phyloP scores from a whole-genome alignment of 2,888 invertebrate species.

The Teleiodes luculella region DNA sequence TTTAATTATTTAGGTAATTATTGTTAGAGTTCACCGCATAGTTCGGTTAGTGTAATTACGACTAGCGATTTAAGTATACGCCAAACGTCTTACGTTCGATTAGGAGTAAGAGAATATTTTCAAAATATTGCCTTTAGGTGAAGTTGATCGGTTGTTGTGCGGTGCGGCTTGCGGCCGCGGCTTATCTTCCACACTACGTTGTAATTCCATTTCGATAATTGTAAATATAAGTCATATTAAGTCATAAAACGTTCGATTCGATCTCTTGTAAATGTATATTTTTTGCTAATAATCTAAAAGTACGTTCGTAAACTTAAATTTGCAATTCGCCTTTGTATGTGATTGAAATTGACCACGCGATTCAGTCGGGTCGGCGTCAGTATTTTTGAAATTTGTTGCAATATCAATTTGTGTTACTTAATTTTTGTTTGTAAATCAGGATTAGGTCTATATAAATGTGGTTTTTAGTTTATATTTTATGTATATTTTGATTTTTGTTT shows the following conservation, averaged over 20 bases:
- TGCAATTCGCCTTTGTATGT: constrained; percentile 41
- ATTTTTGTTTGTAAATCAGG: constrained; percentile 67
- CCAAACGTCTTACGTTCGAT: constrained; percentile 78
- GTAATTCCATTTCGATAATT: constrained; percentile 77
- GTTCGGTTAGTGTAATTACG: constrained; percentile 76
- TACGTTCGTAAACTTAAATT: constrained; percentile 43
- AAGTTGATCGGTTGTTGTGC: constrained; percentile 48
- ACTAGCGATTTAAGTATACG: constrained; percentile 78
- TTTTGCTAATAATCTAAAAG: constrained; percentile 61
- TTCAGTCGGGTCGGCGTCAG: constrained; percentile 43
- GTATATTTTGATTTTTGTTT: constrained; percentile 70
- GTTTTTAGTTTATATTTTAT: constrained; percentile 57
- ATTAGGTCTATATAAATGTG: constrained; percentile 54
- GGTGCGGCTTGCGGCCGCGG: constrained; percentile 43
- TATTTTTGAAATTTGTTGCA: constrained; percentile 67
- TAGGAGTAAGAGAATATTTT: constrained; percentile 74
- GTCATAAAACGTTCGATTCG: constrained; percentile 74
- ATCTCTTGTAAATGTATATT: constrained; percentile 78
- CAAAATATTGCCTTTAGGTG: constrained; percentile 77
- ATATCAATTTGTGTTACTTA: constrained; percentile 72
- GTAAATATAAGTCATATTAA: constrained; percentile 76
- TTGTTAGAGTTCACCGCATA: constrained; percentile 74
- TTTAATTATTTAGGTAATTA: constrained; percentile 77
- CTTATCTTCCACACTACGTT: constrained; percentile 72
- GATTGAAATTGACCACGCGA: constrained; percentile 31